These are phyloP conservation scores for Poecilia picta DNA, from an alignment of 2,797 vertebrate genomes.

Conservation along the genomic window DNA sequence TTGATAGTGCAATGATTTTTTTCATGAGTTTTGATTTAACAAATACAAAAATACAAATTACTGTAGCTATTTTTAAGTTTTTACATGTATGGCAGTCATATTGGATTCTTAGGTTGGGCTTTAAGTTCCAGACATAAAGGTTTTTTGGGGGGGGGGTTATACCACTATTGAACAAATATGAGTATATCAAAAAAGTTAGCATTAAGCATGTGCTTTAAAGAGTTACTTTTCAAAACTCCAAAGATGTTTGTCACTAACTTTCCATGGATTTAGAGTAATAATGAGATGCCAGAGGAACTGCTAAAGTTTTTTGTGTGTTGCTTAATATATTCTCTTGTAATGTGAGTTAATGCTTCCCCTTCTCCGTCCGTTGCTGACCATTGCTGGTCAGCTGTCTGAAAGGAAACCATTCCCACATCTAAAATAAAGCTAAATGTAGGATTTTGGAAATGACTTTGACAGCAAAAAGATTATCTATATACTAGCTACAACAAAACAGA, in stretches of 20 bases:
- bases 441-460: background rate
- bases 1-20: background rate
- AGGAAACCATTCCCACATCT: background rate
- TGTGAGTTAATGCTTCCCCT: background rate
- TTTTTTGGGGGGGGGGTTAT: too few relatives aligned
- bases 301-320: background rate
- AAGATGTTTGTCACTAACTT: background rate
- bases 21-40: background rate
- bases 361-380: background rate
- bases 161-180: background rate
- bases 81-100: background rate
- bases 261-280: background rate
- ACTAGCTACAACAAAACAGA: background rate
- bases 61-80: background rate
- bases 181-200: background rate
- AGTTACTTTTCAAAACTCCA: background rate
- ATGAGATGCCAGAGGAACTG: background rate
- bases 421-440: background rate
- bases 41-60: background rate
- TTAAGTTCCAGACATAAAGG: background rate
- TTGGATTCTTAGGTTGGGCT: background rate
- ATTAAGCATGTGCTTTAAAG: background rate
- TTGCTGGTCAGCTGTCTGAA: background rate
- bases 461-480: background rate
- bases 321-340: background rate